Percentiles rank a stretch among this genome's conserved stretches.
Conservation (phyloP, 2,797 vertebrate species). For the Sarcoramphus papa region DNA sequence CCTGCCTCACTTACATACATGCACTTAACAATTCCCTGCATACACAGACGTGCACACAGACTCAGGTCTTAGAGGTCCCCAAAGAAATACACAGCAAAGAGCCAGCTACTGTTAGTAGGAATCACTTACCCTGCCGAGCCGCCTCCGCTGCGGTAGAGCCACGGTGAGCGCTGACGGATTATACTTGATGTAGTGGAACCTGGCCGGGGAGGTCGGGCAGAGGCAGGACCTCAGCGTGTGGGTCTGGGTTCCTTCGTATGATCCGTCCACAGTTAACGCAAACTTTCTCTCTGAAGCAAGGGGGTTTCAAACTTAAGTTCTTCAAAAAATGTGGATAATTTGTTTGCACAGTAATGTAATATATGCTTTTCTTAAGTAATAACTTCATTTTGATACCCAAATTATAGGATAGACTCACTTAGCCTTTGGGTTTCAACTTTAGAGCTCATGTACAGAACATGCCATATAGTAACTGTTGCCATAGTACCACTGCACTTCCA, state of each 20-base stretch:
- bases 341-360: background rate
- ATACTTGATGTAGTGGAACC: constrained; percentile 79
- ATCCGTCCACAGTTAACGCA: constrained; percentile 74
- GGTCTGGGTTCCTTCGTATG: constrained; percentile 69
- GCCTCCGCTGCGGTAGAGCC: constrained; percentile 20
- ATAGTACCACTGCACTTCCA: background rate
- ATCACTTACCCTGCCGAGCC: constrained; percentile 45
- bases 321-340: background rate
- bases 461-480: background rate
- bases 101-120: fast-evolving
- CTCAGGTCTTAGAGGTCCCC: background rate
- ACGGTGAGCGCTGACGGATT: constrained; percentile 32
- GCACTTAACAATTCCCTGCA: background rate
- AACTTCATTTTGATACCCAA: fast-evolving
- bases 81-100: background rate
- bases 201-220: background rate
- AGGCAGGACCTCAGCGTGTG: constrained; percentile 40
- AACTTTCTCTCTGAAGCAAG: constrained; percentile 68
- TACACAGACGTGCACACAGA: background rate
- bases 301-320: background rate
- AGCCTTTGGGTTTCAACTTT: background rate
- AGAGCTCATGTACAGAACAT: fast-evolving
- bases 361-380: background rate
- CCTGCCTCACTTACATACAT: background rate
- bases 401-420: background rate